Base-by-base conservation (phyloP, 1,140 invertebrate genomes). In the Monomorium pharaonis region DNA sequence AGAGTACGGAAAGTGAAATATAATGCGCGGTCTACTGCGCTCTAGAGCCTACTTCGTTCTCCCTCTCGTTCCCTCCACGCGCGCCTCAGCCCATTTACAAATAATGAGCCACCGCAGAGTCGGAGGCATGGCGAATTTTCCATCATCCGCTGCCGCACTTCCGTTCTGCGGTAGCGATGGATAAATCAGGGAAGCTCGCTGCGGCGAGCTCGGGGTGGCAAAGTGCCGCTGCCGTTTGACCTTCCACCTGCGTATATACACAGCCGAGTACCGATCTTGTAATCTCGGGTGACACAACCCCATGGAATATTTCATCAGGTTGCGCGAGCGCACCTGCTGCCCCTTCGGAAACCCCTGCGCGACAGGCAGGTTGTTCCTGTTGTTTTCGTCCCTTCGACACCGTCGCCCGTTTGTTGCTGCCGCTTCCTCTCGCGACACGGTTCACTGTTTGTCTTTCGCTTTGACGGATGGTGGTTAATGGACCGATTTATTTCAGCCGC, bases 231-330 rank as follows among this genome's bases (percentile, higher is more conserved):
- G 70, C 60, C 80, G 30, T 84, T 86, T 86, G 86, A 89, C 86
- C 80, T 88, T 85, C 74, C 72, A 27, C 74, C 30, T 63, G 18
- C 24, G 56, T 58, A 54, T 14, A 14, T 58, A 54, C 10, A 14
- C 42, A 33, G 42, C 58, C 27, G 60, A 51, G 47, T 30, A 54
- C 63, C 86, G 86, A 88, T 78, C 88, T 89, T 88, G 83, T 87
- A 33, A 77, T 44, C 60, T 70, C 67, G 69, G 76, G 70, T 69
- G 67, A 88, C 83, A 21, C 47, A 76, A 86, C 72, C 88, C 87
- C 86, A 18, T 51, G 87, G 87, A 89, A 89, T 89, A 89, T 89
- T 89, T 89, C 74, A 89, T 80, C 84, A 60, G 18, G 2, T 10
- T 21, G 37, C n/a, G 14, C 86, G 58, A 49, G 47, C 63, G 75